Conservation (phyloP, 2,113 vertebrate genomes). For the Acrocephalus kingi region DNA sequence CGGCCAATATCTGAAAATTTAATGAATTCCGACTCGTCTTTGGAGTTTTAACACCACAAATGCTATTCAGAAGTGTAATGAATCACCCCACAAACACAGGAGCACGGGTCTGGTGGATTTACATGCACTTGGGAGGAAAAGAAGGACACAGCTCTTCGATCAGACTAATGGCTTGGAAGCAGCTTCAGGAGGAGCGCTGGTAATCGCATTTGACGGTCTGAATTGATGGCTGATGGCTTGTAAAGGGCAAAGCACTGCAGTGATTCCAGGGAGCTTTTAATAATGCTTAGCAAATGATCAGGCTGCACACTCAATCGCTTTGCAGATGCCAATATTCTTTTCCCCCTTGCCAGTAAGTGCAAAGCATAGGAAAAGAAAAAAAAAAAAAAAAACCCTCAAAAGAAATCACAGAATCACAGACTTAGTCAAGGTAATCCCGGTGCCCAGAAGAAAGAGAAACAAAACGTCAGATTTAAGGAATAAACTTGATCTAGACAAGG, state of each 20-base stretch:
- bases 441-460: background rate
- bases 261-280: conserved; percentile 65
- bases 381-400: background rate
- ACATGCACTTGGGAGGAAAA: background rate
- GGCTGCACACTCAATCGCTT: background rate
- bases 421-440: background rate
- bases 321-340: conserved; percentile 11
- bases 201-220: conserved; percentile 49
- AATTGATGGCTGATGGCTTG: conserved; percentile 66
- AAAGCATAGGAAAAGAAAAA: background rate
- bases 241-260: conserved; percentile 53
- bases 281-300: conserved; percentile 64
- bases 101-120: background rate
- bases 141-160: conserved; percentile 57
- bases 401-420: background rate
- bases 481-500: background rate
- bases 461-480: background rate
- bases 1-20: background rate
- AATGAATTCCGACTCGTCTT: background rate
- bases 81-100: background rate
- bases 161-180: conserved; percentile 57
- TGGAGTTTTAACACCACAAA: background rate
- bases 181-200: conserved; percentile 35
- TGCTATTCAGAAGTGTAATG: background rate
- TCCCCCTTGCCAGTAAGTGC: background rate